Evolutionary conservation across 2,797 vertebrate genomes (phyloP).

Genomic region (Menidia menidia): DNA sequence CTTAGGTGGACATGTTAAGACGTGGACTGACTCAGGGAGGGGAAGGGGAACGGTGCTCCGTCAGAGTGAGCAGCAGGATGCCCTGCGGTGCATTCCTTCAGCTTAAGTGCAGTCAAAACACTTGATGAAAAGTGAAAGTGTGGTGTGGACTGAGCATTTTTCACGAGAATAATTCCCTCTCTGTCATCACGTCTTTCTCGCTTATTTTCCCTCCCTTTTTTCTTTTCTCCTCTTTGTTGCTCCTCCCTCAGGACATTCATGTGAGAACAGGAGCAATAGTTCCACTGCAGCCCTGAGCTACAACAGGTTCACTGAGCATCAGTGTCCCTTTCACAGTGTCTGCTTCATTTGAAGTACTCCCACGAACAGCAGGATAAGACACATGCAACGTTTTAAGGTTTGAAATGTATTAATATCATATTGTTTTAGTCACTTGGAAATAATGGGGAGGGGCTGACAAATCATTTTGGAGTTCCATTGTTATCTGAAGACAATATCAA

Average conservation of each 20-base stretch:
- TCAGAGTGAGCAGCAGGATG: conserved; percentile 64
- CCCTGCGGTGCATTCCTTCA: conserved; percentile 76
- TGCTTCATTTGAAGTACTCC: neutral
- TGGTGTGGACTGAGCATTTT: conserved; percentile 56
- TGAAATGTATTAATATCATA: no score
- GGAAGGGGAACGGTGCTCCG: conserved; percentile 30
- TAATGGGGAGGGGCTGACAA: no score
- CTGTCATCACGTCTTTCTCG: conserved; percentile 34
- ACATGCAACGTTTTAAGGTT: neutral
- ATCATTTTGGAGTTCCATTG: no score
- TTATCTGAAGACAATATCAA: no score
- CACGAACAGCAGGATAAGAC: neutral
- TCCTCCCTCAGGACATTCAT: conserved; percentile 65
- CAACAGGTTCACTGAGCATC: conserved; percentile 49
- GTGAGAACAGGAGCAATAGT: conserved; percentile 56
- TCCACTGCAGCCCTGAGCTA: conserved; percentile 56
- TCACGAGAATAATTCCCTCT: conserved; percentile 50
- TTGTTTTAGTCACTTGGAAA: no score
- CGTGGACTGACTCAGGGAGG: conserved; percentile 36
- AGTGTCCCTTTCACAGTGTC: conserved; percentile 1
- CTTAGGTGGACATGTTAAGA: conserved; percentile 66
- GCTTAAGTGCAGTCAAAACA: conserved; percentile 64
- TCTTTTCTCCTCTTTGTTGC: conserved; percentile 37
- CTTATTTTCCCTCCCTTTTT: conserved; percentile 22
- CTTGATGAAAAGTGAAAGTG: conserved; percentile 76